Conservation (phyloP, 1,140 invertebrate species). For the Zophobas atratus region DNA sequence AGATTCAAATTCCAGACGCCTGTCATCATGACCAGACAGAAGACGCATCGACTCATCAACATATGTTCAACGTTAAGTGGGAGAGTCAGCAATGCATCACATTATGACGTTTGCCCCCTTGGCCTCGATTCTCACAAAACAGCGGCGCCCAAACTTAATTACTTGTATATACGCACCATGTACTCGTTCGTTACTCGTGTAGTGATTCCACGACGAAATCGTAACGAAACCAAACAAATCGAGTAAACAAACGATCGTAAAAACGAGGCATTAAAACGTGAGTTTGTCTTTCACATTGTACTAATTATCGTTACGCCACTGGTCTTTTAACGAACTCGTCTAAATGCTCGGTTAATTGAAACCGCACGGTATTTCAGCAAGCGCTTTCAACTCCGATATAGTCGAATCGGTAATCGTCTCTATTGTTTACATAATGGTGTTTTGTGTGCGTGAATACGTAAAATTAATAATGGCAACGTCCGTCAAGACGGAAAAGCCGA, state of each 20-base stretch:
- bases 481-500: not conserved
- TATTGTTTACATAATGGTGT: not conserved
- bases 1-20: conserved; percentile 11
- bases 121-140: conserved; percentile 48
- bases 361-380: conserved; percentile 42
- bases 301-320: conserved; percentile 46
- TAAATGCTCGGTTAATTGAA: conserved; percentile 58
- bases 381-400: not conserved
- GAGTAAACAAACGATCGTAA: not conserved
- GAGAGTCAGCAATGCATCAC: conserved; percentile 55
- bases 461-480: not conserved
- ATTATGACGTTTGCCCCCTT: conserved; percentile 52
- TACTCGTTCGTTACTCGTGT: conserved; percentile 18
- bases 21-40: conserved; percentile 25
- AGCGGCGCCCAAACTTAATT: conserved; percentile 49
- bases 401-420: not conserved
- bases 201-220: conserved; percentile 5
- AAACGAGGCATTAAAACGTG: not conserved
- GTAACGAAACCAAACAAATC: conserved; percentile 4
- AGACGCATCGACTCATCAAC: conserved; percentile 55
- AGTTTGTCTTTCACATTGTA: conserved; percentile 3
- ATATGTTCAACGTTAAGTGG: conserved; percentile 52
- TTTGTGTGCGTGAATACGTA: too few species aligned
- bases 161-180: conserved; percentile 16
- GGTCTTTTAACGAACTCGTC: conserved; percentile 41